Evolutionary conservation across 2,888 invertebrate genomes (phyloP).

Genomic region (Chaitophorus viminalis): DNA sequence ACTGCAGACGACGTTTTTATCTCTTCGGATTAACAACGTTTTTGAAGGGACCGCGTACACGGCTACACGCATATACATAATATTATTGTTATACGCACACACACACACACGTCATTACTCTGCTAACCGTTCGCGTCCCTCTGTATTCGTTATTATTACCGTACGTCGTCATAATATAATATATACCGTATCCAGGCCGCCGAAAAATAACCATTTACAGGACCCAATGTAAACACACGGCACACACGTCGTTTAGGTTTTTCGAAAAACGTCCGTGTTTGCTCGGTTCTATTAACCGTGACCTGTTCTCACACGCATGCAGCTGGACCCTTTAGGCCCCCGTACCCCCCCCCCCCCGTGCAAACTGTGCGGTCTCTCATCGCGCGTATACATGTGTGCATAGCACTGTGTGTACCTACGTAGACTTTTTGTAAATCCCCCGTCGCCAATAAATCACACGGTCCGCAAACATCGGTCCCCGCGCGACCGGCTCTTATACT

Average conservation of each 20-base stretch:
- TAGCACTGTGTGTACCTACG: neutral
- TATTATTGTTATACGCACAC: neutral
- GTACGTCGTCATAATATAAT: neutral
- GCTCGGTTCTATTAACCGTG: conserved; percentile 60
- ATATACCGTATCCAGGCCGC: neutral
- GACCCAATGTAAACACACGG: conserved; percentile 40
- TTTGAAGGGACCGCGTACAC: no score
- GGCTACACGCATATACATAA: neutral
- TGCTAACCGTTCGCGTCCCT: neutral
- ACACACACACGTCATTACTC: neutral
- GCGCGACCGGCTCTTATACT: conserved; percentile 31
- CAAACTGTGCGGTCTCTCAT: neutral
- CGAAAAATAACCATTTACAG: conserved; percentile 51
- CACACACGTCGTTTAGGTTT: neutral
- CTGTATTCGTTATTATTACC: neutral
- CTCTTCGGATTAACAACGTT: neutral
- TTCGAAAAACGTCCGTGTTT: conserved; percentile 51
- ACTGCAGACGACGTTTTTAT: neutral
- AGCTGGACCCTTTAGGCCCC: conserved; percentile 40
- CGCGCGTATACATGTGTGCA: neutral
- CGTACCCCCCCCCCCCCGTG: neutral
- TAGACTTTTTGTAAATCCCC: conserved; percentile 60
- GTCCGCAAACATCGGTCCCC: conserved; percentile 57
- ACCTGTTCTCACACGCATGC: conserved; percentile 60
- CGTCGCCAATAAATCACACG: conserved; percentile 62